Evolutionary conservation across 2,113 vertebrate genomes (phyloP), one percentile per base, ranked within the genome.

Genomic region (Thymallus thymallus): DNA sequence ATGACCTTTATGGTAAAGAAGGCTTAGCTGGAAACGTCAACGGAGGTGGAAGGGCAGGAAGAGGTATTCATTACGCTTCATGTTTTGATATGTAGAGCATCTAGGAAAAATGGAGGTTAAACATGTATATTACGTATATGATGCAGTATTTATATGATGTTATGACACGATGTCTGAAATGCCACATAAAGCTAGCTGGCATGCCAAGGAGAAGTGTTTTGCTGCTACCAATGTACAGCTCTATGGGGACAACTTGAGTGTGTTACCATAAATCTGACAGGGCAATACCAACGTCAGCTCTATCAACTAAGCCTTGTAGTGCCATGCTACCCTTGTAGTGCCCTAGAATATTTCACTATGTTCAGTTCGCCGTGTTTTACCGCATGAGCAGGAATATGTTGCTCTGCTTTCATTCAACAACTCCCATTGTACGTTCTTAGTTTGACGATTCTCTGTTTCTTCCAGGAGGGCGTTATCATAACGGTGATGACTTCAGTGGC

Each of bases 1-100:
- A 99, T 78, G 96, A 99, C 90, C 91, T 88, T 84, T 98, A 94
- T 0, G 98, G 98, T 82, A 98, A 98, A 94, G 94, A 98, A 91
- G 97, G 96, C 71, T 90, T 99, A 77, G 93, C 93, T 76, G 91
- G 90, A 77, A 89, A 88, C 71, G 89, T 91, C 2, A 88, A 90
- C 58, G 93, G 94, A 60, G 56, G 56, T 3, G n/a, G 56, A 77
- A 2, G 26, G 26, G 26, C 1, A 26, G 26, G 26, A 26, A 26
- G 26, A 26, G 1, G 14, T 72, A 20, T 9, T 10, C 9, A 20
- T 64, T n/a, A 10, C 65, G 22, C 46, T 68, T 14, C 5, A 26
- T 24, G 24, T 30, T 14, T 29, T 4, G 13, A 29, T 64, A 29
- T 24, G 62, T 41, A 20, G 35, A 7, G 9, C 10, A 7, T 22